phyloP scores from a whole-genome alignment of 2,888 invertebrate genomes.

The Ormyrus labotus region DNA sequence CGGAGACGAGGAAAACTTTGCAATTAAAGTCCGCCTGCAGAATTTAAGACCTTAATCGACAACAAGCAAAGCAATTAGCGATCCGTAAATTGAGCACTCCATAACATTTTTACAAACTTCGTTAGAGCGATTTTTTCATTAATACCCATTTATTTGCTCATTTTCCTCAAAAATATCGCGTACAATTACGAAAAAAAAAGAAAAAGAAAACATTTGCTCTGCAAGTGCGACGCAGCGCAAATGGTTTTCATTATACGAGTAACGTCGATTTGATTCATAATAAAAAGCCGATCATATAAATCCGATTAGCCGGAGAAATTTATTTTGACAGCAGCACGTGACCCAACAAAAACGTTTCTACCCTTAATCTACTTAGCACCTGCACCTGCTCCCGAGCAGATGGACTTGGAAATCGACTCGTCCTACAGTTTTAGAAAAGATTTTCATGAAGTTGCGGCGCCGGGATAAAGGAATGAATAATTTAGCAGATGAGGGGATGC shows the following conservation, averaged over 20 bases:
- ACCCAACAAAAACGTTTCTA: conserved; percentile 72
- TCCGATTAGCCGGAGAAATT: conserved; percentile 70
- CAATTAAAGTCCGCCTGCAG: conserved; percentile 66
- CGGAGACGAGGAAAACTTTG: conserved; percentile 66
- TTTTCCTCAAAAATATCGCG: too few species aligned
- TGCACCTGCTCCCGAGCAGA: conserved; percentile 63
- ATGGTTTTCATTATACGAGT: conserved; percentile 31
- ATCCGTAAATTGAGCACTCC: conserved; percentile 70
- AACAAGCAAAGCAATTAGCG: conserved; percentile 68
- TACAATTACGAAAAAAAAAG: not conserved
- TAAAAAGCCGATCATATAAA: conserved; percentile 62
- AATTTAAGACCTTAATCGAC: conserved; percentile 58
- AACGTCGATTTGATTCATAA: conserved; percentile 22
- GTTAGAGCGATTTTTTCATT: conserved; percentile 21
- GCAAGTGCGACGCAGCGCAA: not conserved
- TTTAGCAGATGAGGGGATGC: conserved; percentile 16
- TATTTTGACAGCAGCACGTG: conserved; percentile 74
- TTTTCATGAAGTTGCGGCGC: conserved; percentile 42
- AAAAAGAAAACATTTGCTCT: not conserved
- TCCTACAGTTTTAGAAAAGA: conserved; percentile 45
- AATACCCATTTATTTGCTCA: conserved; percentile 21
- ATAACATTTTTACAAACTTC: conserved; percentile 73
- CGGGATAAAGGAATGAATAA: conserved; percentile 51
- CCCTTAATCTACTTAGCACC: conserved; percentile 66
- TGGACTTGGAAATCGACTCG: conserved; percentile 51